Evolutionary conservation across 2,888 invertebrate genomes (phyloP).

Genomic region (Latrodectus hesperus): DNA sequence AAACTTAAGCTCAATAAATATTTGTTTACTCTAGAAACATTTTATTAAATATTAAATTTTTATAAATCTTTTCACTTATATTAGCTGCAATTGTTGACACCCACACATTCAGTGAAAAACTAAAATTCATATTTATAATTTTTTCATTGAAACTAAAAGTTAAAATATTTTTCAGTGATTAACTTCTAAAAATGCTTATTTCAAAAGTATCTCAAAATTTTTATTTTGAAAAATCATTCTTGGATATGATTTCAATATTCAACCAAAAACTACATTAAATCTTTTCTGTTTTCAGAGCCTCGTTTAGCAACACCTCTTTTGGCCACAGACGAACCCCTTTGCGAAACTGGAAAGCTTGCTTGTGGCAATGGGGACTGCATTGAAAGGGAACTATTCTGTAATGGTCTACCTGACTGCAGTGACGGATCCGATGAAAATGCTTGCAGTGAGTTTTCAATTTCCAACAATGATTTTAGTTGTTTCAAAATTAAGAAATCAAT

Average conservation of each 20-base stretch:
- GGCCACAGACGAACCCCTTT: conserved; percentile 94
- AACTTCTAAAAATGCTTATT: not conserved
- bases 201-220: not conserved
- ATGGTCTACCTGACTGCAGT: conserved; percentile 92
- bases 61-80: no score
- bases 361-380: conserved; percentile 95
- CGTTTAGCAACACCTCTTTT: conserved; percentile 90
- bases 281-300: conserved; percentile 82
- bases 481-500: no score
- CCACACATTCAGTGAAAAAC: no score
- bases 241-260: no score
- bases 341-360: conserved; percentile 90
- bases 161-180: not conserved
- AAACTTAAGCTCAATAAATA: no score
- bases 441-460: conserved; percentile 84
- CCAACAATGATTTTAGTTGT: no score
- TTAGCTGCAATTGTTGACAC: no score
- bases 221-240: no score
- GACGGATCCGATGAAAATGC: conserved; percentile 97
- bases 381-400: conserved; percentile 93
- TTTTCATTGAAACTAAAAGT: not conserved
- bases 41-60: no score
- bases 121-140: no score
- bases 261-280: no score
- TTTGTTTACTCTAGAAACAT: no score